Conservation (phyloP, 1,140 invertebrate species). For the Tribolium madens region DNA sequence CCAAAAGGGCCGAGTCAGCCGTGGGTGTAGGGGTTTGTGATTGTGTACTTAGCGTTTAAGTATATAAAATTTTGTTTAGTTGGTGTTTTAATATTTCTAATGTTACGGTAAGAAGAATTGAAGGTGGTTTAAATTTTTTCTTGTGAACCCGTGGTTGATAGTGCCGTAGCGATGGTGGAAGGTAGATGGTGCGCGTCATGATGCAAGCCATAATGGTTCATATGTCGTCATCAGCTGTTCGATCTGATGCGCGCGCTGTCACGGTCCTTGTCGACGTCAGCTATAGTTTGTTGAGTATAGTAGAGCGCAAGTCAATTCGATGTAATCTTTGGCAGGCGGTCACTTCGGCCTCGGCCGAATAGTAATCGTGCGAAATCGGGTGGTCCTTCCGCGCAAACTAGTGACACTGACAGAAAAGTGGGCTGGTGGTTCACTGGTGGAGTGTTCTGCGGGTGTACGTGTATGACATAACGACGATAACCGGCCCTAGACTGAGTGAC, state of each 20-base stretch:
- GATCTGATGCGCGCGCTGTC: slow-evolving; percentile 57
- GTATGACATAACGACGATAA: slow-evolving; percentile 61
- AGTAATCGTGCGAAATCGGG: slow-evolving; percentile 20
- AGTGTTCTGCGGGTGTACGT: slow-evolving; percentile 59
- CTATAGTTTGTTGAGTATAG: slow-evolving; percentile 8
- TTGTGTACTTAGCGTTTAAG: neutral
- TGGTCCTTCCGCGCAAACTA: slow-evolving; percentile 52
- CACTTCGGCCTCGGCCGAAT: slow-evolving; percentile 20
- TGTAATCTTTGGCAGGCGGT: slow-evolving; percentile 42
- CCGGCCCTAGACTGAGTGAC: slow-evolving; percentile 56
- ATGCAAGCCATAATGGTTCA: slow-evolving; percentile 41
- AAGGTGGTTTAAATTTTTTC: neutral
- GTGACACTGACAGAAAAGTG: slow-evolving; percentile 61
- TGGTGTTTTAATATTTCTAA: neutral
- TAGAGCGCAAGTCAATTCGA: slow-evolving; percentile 19
- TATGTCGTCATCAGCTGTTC: slow-evolving; percentile 62
- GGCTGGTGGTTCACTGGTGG: slow-evolving; percentile 60
- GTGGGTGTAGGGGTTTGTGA: neutral
- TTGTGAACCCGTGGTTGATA: neutral
- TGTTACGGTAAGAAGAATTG: neutral
- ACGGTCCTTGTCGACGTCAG: slow-evolving; percentile 30
- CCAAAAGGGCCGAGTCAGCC: neutral
- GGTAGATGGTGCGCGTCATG: neutral
- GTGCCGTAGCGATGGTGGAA: no score
- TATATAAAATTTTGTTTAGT: neutral